phyloP scores from a whole-genome alignment of 2,113 vertebrate species.

The Cyphomyrus plagiostoma region DNA sequence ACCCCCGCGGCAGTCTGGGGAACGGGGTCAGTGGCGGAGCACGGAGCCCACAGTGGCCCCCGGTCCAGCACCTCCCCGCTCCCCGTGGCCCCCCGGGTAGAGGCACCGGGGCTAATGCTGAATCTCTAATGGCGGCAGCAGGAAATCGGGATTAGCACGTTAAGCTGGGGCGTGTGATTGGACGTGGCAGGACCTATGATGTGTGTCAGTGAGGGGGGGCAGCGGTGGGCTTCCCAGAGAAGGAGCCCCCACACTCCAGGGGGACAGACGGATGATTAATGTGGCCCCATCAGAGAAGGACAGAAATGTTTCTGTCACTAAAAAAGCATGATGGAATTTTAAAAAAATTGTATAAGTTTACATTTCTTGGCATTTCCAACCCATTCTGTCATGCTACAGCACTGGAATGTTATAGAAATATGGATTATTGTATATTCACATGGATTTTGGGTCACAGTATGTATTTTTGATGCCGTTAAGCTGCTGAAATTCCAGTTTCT shows the following conservation, averaged over 20 bases:
- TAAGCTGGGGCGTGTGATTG: slow-evolving; percentile 29
- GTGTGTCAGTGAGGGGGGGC: background rate
- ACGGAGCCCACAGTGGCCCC: background rate
- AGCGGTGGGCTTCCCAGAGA: background rate
- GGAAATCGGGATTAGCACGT: slow-evolving; percentile 54
- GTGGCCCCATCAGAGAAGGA: background rate
- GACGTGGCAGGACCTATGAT: slow-evolving; percentile 36
- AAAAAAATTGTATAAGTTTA: background rate
- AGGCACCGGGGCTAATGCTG: background rate
- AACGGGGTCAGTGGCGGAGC: background rate
- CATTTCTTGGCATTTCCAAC: background rate
- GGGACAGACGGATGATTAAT: background rate
- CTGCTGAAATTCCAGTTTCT: background rate
- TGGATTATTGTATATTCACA: background rate
- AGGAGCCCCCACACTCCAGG: background rate
- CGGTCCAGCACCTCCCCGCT: slow-evolving; percentile 14
- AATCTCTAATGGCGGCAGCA: slow-evolving; percentile 34
- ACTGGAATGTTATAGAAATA: background rate
- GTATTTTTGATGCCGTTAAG: background rate
- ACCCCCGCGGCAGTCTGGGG: background rate
- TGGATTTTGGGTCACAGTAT: background rate
- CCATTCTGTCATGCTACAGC: background rate
- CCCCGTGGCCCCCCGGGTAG: slow-evolving; percentile 9
- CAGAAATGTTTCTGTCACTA: background rate
- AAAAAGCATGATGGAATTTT: background rate